phyloP scores from a whole-genome alignment of 2,888 invertebrate species.

The Melanchra persicariae region DNA sequence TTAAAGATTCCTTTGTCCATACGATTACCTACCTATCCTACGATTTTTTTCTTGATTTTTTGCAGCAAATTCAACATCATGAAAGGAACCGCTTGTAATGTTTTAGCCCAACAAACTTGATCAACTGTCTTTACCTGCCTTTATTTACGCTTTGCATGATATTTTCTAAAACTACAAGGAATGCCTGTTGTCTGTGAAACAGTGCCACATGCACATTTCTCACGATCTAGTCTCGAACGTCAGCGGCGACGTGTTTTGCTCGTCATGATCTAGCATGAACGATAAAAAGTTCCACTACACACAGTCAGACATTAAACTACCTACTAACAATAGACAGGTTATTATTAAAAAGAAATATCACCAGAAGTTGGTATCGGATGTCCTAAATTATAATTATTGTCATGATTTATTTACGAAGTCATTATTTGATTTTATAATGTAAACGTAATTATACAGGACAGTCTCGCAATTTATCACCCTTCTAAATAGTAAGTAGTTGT shows the following conservation, averaged over 20 bases:
- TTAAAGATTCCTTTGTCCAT: not conserved
- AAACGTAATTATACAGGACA: conserved; percentile 44
- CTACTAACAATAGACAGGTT: not conserved
- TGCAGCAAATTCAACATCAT: not conserved
- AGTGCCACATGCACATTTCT: conserved; percentile 70
- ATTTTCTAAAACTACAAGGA: conserved; percentile 30
- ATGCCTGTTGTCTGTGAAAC: conserved; percentile 43
- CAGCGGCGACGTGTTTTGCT: conserved; percentile 71
- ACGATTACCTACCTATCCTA: too few relatives aligned
- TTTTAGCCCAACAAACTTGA: not conserved
- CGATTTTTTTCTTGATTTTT: not conserved
- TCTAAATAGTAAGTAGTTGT: conserved; percentile 50
- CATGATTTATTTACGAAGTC: conserved; percentile 1
- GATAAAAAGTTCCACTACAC: conserved; percentile 65
- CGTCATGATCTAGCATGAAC: conserved; percentile 75
- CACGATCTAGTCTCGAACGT: conserved; percentile 75
- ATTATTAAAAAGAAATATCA: not conserved
- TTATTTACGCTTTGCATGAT: conserved; percentile 1
- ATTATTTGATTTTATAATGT: conserved; percentile 37
- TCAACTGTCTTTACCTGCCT: not conserved
- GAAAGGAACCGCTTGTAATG: not conserved
- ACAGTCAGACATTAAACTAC: conserved; percentile 18
- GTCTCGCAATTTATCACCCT: conserved; percentile 53
- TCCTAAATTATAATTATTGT: not conserved
- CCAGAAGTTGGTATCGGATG: not conserved